These are phyloP conservation scores for Centropyge bicolor DNA, from an alignment of 2,797 vertebrate genomes.

Conservation along the genomic window DNA sequence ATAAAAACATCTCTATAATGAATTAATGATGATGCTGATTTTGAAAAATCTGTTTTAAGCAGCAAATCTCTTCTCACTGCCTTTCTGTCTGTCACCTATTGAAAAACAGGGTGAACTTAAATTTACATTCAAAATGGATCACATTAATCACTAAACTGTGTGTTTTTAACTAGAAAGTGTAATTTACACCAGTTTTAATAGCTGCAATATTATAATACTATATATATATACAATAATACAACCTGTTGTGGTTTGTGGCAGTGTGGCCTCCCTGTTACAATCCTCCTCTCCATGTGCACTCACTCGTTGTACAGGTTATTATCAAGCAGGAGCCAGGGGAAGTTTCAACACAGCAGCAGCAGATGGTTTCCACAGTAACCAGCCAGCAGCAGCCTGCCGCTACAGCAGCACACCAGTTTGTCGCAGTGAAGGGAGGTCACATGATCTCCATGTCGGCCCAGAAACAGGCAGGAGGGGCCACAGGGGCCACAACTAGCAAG, in stretches of 20 bases:
- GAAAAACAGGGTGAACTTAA: not conserved
- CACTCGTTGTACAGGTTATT: constrained; percentile 88
- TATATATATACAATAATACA: too few relatives aligned
- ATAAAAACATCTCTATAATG: constrained; percentile 47
- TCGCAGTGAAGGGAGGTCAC: constrained; percentile 96
- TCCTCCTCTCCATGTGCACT: constrained; percentile 24
- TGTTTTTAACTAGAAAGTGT: not conserved
- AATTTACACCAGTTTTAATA: not conserved
- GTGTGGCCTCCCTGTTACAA: not conserved
- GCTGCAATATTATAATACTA: constrained; percentile 1
- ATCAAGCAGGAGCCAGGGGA: constrained; percentile 99
- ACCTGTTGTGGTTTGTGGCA: constrained; percentile 15
- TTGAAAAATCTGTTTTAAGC: constrained; percentile 30
- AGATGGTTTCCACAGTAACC: constrained; percentile 84
- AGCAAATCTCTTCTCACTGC: constrained; percentile 11
- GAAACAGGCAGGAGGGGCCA: constrained; percentile 87
- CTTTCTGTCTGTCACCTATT: not conserved
- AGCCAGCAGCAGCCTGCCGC: constrained; percentile 85
- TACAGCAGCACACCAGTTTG: constrained; percentile 90
- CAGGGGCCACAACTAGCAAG: constrained; percentile 88
- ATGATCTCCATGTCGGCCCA: constrained; percentile 96
- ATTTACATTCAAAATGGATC: constrained; percentile 5
- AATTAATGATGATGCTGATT: constrained; percentile 64
- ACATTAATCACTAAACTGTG: not conserved
- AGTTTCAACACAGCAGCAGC: constrained; percentile 87